A percentile compares a stretch with the other conserved stretches of the same genome.
Conservation (phyloP, 2,797 vertebrate species). For the Simalia tracyae region DNA sequence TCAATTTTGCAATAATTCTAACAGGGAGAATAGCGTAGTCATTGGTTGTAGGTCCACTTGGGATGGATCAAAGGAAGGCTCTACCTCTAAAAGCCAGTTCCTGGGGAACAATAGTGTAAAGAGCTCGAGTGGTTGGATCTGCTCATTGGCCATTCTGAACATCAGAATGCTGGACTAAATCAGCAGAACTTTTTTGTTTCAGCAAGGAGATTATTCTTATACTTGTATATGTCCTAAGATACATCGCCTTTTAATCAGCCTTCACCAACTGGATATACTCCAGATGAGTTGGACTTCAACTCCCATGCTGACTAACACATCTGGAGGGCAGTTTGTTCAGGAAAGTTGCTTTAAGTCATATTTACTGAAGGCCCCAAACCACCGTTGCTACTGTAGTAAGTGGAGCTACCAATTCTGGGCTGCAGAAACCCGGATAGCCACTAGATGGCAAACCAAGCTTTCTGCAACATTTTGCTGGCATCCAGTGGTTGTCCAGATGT, state of each 20-base stretch:
- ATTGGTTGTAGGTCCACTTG: not conserved
- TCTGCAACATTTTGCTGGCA: not conserved
- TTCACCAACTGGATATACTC: not conserved
- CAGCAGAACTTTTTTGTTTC: not conserved
- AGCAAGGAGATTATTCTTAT: not conserved
- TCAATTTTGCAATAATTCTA: not conserved
- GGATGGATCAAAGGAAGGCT: not conserved
- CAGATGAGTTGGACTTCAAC: not conserved
- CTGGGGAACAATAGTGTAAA: not conserved
- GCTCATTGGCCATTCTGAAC: no score
- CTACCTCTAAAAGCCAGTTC: not conserved
- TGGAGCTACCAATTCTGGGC: not conserved
- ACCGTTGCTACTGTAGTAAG: not conserved
- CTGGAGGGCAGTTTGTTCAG: not conserved
- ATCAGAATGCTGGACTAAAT: no score
- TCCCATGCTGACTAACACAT: not conserved
- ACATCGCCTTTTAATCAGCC: not conserved
- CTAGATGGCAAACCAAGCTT: not conserved
- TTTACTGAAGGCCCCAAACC: not conserved
- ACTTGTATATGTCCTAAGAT: not conserved
- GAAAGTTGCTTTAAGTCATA: not conserved
- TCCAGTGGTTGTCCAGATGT: not conserved
- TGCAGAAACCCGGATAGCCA: not conserved
- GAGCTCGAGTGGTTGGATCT: not conserved
- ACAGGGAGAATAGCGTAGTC: not conserved